A percentile compares a stretch with the other conserved stretches of the same genome.
phyloP scores from a whole-genome alignment of 2,113 vertebrate genomes.

The Sminthopsis crassicaudata region DNA sequence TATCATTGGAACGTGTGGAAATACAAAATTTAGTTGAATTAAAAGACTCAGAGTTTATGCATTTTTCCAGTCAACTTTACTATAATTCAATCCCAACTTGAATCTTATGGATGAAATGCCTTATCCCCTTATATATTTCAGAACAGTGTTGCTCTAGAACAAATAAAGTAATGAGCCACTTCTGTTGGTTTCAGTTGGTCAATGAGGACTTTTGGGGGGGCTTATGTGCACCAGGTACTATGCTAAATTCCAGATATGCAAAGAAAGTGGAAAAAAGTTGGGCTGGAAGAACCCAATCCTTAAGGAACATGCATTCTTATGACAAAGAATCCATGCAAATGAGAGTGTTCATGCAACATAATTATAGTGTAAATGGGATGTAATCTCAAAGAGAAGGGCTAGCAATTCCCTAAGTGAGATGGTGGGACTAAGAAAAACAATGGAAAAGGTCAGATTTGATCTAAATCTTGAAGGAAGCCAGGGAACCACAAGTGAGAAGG shows the following conservation, averaged over 20 bases:
- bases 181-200: too few species aligned
- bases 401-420: background rate
- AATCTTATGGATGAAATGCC: background rate
- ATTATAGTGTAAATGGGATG: background rate
- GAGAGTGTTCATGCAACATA: background rate
- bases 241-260: background rate
- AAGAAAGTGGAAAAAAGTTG: background rate
- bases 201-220: background rate
- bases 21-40: background rate
- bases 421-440: background rate
- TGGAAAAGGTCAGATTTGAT: background rate
- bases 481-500: background rate
- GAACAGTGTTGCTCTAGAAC: background rate
- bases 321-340: background rate
- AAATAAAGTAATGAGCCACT: background rate
- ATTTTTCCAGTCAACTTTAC: background rate
- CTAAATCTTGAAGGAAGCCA: background rate
- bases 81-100: background rate
- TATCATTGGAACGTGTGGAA: conserved; percentile 73
- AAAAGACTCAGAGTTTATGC: background rate
- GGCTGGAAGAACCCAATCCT: background rate
- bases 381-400: background rate
- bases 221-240: background rate
- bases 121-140: background rate
- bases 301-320: background rate